These are phyloP conservation scores for Greenwoodochromis staneri DNA, from an alignment of 2,113 vertebrate genomes.

Conservation along the genomic window DNA sequence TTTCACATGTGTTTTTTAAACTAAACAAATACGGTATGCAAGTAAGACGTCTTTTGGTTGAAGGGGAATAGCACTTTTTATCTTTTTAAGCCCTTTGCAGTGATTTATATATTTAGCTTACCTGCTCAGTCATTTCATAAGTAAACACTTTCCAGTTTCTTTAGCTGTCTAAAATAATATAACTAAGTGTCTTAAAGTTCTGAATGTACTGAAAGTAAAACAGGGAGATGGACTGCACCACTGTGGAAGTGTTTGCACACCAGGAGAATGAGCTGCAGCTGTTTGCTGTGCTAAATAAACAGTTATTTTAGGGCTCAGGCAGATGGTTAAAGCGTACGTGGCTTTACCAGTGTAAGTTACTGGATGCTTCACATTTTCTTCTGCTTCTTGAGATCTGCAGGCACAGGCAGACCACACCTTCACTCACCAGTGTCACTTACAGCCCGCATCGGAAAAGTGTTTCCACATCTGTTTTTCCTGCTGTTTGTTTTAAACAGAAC, in stretches of 20 bases:
- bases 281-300: background rate
- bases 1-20: background rate
- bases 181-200: background rate
- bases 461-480: background rate
- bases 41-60: background rate
- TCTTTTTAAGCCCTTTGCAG: background rate
- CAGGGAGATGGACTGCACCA: background rate
- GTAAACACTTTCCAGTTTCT: background rate
- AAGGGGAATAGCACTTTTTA: background rate
- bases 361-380: background rate
- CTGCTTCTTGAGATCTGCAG: background rate
- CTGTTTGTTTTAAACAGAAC: background rate
- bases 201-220: background rate
- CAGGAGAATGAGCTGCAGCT: background rate
- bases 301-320: conserved; percentile 17
- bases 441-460: background rate
- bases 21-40: background rate
- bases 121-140: background rate
- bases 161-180: background rate
- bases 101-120: background rate
- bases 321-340: background rate
- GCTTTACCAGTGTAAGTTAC: background rate
- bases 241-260: background rate
- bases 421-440: background rate
- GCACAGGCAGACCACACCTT: background rate